Conservation (phyloP, 2,113 vertebrate genomes). For the Aix galericulata region DNA sequence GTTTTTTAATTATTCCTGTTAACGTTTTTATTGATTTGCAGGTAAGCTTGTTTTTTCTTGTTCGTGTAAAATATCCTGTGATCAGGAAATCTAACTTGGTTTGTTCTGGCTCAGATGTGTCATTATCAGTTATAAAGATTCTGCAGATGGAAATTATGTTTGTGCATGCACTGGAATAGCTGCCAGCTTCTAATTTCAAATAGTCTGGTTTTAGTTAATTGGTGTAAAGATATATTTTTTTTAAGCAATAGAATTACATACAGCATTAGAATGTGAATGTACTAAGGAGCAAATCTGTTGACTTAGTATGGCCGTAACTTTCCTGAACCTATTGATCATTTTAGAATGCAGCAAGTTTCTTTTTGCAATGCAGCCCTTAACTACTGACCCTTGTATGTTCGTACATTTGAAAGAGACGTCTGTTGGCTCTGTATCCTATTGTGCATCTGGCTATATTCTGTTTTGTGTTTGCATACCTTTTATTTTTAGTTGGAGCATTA, state of each 20-base stretch:
- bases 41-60: not conserved
- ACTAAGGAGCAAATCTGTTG: not conserved
- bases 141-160: slow-evolving; percentile 1
- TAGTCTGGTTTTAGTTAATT: slow-evolving; percentile 1
- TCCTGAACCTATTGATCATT: not conserved
- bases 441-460: not conserved
- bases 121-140: not conserved
- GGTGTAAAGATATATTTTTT: not conserved
- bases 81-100: not conserved
- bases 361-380: not conserved
- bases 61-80: not conserved
- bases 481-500: not conserved
- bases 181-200: not conserved
- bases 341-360: not conserved
- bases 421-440: not conserved
- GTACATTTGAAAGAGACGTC: not conserved
- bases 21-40: not conserved
- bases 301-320: fast-evolving
- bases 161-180: not conserved
- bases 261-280: not conserved
- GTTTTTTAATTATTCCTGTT: not conserved
- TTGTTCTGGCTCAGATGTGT: not conserved
- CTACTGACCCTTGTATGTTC: fast-evolving
- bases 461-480: not conserved
- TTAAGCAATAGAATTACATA: not conserved